Conservation (phyloP, 2,888 invertebrate genomes). For the Atrina japonica region DNA sequence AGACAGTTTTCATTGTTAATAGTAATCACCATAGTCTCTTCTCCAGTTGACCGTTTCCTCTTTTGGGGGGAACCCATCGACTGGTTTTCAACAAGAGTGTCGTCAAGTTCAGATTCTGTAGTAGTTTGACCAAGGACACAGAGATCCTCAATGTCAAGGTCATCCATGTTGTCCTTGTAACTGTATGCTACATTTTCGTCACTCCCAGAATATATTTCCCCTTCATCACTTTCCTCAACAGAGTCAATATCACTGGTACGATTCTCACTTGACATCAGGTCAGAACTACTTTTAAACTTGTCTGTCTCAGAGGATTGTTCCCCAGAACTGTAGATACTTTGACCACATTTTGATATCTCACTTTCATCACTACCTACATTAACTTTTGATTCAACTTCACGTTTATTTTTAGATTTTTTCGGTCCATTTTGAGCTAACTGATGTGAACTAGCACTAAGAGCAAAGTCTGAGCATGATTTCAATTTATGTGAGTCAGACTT, state of each 20-base stretch:
- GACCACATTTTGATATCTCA: conserved; percentile 9
- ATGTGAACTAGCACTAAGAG: too few species aligned
- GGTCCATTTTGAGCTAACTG: too few species aligned
- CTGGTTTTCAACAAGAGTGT: not conserved
- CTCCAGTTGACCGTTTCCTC: conserved; percentile 9
- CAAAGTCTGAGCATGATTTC: too few species aligned
- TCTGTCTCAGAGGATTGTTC: conserved; percentile 2
- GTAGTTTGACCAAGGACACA: not conserved
- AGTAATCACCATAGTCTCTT: not conserved
- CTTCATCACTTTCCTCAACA: conserved; percentile 8
- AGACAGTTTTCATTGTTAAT: not conserved
- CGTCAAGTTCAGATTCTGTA: conserved; percentile 7
- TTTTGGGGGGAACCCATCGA: conserved; percentile 1
- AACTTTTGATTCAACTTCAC: conserved; percentile 7
- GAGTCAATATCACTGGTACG: conserved; percentile 1
- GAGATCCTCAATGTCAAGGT: not conserved
- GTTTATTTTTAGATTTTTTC: too few species aligned
- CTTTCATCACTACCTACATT: not conserved
- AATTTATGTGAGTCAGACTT: not conserved
- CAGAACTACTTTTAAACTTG: not conserved
- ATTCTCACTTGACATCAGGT: conserved; percentile 1
- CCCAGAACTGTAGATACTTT: not conserved
- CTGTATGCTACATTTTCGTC: not conserved
- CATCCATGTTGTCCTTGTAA: not conserved
- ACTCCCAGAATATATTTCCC: conserved; percentile 18